These are phyloP conservation scores for Rhagoletis zephyria DNA, from an alignment of 1,140 invertebrate species.

Conservation along the genomic window DNA sequence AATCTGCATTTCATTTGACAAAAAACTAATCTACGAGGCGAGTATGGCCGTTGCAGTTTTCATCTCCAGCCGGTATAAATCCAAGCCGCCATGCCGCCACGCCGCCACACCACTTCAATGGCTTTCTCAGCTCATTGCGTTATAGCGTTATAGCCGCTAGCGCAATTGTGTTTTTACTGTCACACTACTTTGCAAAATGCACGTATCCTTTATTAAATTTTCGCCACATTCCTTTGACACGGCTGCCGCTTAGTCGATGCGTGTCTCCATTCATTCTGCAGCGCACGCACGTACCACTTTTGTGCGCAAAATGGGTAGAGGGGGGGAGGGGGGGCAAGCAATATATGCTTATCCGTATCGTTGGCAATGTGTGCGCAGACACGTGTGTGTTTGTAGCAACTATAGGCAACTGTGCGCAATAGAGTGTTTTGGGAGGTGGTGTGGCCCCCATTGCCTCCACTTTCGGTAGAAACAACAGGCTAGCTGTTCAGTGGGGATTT, in stretches of 20 bases:
- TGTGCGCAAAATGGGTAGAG: constrained; percentile 3
- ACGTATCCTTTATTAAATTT: constrained; percentile 72
- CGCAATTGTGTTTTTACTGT: neutral
- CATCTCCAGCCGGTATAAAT: too few relatives aligned
- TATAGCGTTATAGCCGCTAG: neutral
- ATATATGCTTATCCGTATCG: constrained; percentile 33
- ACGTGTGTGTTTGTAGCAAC: neutral
- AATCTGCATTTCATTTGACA: constrained; percentile 34
- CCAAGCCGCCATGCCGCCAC: too few relatives aligned
- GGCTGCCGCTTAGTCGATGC: constrained; percentile 49
- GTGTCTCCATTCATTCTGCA: neutral
- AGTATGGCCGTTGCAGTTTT: neutral
- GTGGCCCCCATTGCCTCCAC: neutral
- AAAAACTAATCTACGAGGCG: neutral
- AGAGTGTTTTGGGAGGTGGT: neutral
- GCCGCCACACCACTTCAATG: too few relatives aligned
- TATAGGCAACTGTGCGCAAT: neutral
- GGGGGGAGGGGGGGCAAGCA: too few relatives aligned
- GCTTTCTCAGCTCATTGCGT: too few relatives aligned
- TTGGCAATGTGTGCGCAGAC: neutral
- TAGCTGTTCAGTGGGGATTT: too few relatives aligned
- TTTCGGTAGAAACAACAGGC: neutral
- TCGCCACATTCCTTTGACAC: constrained; percentile 61
- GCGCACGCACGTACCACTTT: constrained; percentile 47
- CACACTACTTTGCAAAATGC: constrained; percentile 58